Evolutionary conservation across 2,113 vertebrate genomes (phyloP), one percentile per base, ranked within the genome.

Genomic region (Noturus placidus): DNA sequence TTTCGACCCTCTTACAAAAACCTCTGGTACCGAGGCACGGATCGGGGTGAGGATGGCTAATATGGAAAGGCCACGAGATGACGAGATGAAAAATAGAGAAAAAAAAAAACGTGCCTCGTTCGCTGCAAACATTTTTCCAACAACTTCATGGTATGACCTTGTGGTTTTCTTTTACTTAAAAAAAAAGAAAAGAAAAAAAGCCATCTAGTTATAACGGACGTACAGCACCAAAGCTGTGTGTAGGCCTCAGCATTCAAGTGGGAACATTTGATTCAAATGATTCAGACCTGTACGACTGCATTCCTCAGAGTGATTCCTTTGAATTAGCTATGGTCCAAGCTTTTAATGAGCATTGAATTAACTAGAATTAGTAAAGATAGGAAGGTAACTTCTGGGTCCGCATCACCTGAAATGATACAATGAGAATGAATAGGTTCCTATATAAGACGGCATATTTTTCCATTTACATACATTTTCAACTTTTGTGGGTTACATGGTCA

Each of bases 1-100:
- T 90, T 87, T 88, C 56, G 35, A 54, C 15, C 81, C 85, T 85
- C 69, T 87, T 83, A 65, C 70, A 77, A 85, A 82, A 87, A 38
- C 42, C 85, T 25, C 52, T 20, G 35, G 25, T 65, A 42, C 50
- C 25, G 14, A 61, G 17, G 50, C 38, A 56, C 6, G 10, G 42
- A 10, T 6, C 59, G 70, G 56, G 50, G 33, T 61, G 38, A 52
- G 22, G 86, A 52, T 35, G 46, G 46, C 22, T 63, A 76, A 87
- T 63, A 50, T 27, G 35, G n/a, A 30, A 59, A 33, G 42, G 38
- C 56, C 52, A 35, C 59, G 46, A 46, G 22, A 77, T 1, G 57
- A 33, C 35, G 1, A n/a, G 14, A 81, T 56, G 38, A 87, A 69
- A 81, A 30, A 63, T 14, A 46, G 25, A n/a, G 35, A 19, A 70